These are phyloP conservation scores for Alosa sapidissima DNA, from an alignment of 2,797 vertebrate species.

Conservation along the genomic window DNA sequence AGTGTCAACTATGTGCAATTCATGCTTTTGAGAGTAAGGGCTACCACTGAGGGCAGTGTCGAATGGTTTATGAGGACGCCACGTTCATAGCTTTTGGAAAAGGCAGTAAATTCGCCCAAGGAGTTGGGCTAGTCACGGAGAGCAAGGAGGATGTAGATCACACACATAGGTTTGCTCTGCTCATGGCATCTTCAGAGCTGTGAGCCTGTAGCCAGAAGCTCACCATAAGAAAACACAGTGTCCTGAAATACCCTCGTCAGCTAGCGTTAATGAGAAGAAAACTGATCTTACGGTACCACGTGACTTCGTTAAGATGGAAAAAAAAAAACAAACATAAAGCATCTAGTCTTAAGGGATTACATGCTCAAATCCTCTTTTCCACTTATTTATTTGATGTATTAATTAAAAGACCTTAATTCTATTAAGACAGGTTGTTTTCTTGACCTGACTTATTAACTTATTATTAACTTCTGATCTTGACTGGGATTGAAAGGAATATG, in stretches of 20 bases:
- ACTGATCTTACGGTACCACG: neutral
- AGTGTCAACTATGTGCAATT: neutral
- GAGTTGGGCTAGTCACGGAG: neutral
- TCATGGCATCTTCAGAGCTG: neutral
- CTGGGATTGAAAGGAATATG: neutral
- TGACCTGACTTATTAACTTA: slow-evolving; percentile 33
- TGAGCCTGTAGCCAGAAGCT: neutral
- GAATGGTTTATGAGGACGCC: neutral
- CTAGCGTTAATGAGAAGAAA: slow-evolving; percentile 21
- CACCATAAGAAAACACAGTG: neutral
- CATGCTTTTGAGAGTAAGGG: neutral
- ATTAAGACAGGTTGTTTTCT: slow-evolving; percentile 41
- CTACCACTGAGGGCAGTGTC: neutral
- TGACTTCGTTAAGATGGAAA: neutral
- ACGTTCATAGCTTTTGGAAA: neutral
- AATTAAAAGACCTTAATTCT: slow-evolving; percentile 51
- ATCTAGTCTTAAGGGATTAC: slow-evolving; percentile 33
- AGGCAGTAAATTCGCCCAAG: neutral
- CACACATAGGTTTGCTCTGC: neutral
- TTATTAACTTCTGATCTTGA: slow-evolving; percentile 9
- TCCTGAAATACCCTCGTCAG: slow-evolving; percentile 1
- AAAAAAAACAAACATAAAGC: neutral
- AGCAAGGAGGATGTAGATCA: neutral
- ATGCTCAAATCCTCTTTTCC: slow-evolving; percentile 43
- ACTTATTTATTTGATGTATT: slow-evolving; percentile 47